Conservation (phyloP, 2,797 vertebrate genomes). For the Nothura maculosa region DNA sequence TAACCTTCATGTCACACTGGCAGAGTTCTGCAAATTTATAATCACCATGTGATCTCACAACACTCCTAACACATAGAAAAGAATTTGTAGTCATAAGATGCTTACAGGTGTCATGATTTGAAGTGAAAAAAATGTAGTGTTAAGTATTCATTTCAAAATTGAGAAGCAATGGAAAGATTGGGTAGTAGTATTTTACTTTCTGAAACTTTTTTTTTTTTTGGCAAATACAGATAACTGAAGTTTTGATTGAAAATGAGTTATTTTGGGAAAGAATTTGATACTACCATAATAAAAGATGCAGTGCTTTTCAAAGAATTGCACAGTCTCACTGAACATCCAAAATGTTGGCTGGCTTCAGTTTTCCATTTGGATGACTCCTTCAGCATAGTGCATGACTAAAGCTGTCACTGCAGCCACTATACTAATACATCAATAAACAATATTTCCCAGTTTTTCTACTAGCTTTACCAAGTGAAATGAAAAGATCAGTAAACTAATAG, state of each 20-base stretch:
- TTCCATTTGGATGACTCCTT: slow-evolving; percentile 77
- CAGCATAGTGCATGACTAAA: slow-evolving; percentile 65
- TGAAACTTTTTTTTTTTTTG: not conserved
- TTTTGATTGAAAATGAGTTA: slow-evolving; percentile 65
- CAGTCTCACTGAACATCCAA: slow-evolving; percentile 58
- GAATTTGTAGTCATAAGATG: not conserved
- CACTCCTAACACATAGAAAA: too few relatives aligned
- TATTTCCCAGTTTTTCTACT: slow-evolving; percentile 34
- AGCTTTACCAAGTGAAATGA: slow-evolving; percentile 40
- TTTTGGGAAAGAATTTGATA: slow-evolving; percentile 32
- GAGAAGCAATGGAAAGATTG: not conserved
- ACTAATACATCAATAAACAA: slow-evolving; percentile 77
- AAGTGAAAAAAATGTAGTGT: not conserved
- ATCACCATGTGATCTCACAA: not conserved
- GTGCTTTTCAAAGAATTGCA: slow-evolving; percentile 70
- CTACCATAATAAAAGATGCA: slow-evolving; percentile 59
- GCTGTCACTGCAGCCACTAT: slow-evolving; percentile 67
- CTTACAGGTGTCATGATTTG: not conserved
- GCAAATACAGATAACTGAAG: not conserved
- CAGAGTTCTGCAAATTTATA: not conserved
- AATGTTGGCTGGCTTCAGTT: slow-evolving; percentile 64
- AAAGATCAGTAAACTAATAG: slow-evolving; percentile 46
- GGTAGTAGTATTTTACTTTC: not conserved
- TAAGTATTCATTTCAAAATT: not conserved
- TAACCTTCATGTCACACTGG: not conserved